A percentile compares a stretch with the other conserved stretches of the same genome.
These are phyloP conservation scores for Drosophila pallidifrons DNA, from an alignment of 1,140 invertebrate genomes.

Conservation along the genomic window DNA sequence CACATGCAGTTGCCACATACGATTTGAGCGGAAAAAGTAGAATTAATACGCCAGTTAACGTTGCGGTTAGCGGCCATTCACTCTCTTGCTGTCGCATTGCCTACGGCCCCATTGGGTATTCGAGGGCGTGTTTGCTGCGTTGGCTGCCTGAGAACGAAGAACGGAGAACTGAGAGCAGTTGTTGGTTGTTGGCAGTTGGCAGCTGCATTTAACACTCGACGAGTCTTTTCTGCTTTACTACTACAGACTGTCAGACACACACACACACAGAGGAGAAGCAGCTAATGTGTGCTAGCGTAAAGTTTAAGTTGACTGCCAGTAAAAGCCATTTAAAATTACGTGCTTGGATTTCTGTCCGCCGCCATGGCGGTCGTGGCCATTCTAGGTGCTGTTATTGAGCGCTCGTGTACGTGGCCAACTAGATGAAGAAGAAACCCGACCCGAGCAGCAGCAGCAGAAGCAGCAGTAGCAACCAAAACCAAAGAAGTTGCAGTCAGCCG, in stretches of 20 bases:
- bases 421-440: conserved; percentile 11
- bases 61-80: conserved; percentile 66
- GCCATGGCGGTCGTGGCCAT: conserved; percentile 29
- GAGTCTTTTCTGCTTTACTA: conserved; percentile 29
- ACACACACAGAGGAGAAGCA: conserved; percentile 17
- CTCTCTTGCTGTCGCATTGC: conserved; percentile 49
- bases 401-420: conserved; percentile 55
- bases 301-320: conserved; percentile 82
- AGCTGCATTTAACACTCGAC: conserved; percentile 76
- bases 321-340: conserved; percentile 83
- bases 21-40: conserved; percentile 50
- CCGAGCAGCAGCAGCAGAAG: too few relatives aligned
- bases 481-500: conserved; percentile 27
- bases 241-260: conserved; percentile 51
- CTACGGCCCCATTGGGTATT: conserved; percentile 20
- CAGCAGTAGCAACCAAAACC: not conserved
- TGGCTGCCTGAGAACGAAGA: conserved; percentile 5
- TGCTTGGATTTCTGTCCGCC: conserved; percentile 70
- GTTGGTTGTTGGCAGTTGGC: conserved; percentile 55
- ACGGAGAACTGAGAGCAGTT: not conserved
- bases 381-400: conserved; percentile 70
- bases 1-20: not conserved
- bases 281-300: conserved; percentile 74
- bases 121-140: conserved; percentile 26
- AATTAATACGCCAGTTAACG: conserved; percentile 79